Evolutionary conservation across 2,888 invertebrate genomes (phyloP), one percentile per base, ranked within the genome.

Genomic region (Polymixis lichenea): DNA sequence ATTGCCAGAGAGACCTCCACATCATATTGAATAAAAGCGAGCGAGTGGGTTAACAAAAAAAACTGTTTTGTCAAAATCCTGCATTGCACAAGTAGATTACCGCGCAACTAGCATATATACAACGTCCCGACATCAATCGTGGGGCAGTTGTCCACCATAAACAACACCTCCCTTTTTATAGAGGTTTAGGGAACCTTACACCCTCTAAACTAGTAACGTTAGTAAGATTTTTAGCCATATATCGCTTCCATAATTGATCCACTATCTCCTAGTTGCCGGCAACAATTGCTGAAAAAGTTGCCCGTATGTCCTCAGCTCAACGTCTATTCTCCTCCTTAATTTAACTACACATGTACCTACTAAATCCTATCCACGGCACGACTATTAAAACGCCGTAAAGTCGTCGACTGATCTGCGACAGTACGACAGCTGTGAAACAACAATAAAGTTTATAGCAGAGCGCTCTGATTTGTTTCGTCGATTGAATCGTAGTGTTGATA

Each of bases 351-450:
- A 81, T 76, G 61, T 73, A 73, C 32, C 60, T 64, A 58, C 75
- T 82, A 75, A 84, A 78, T 81, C 78, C 75, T 74, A 78, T 75
- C 82, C 75, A 82, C 71, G 38, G 65, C 32, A 61, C 70, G 79
- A 73, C 82, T 72, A 73, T 84, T 73, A 84, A 84, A 84, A 51
- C 25, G 55, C 75, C 74, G 82, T 84, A 79, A 84, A 84, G 71
- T 62, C 66, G 74, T 72, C 70, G 38, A 71, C 82, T 77, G 76
- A 84, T 84, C 76, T 61, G 70, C 76, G 74, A 84, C 79, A 67
- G 68, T 72, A 81, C 58, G 75, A 84, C 84, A 82, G 82, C 75
- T 84, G 84, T 79, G 65, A 79, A 82, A 79, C 75, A 84, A 82
- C 72, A 72, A 77, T 84, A 84, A 84, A 84, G 49, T 84, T 84